A percentile compares a stretch with the other conserved stretches of the same genome.
Conservation (phyloP, 2,113 vertebrate genomes). For the Potamarius usumacintae region DNA sequence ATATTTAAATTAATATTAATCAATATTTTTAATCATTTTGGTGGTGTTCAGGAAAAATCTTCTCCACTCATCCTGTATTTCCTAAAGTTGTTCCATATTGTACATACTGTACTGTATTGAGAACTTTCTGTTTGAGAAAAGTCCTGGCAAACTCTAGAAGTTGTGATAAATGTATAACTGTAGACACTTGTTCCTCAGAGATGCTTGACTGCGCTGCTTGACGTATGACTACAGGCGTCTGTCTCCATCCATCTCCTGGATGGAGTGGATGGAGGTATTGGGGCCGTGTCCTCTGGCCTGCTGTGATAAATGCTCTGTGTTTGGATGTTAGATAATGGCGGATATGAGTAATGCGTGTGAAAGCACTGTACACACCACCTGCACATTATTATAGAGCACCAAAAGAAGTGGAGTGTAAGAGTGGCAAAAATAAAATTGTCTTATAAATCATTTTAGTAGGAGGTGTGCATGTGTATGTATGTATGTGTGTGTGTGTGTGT, state of each 20-base stretch:
- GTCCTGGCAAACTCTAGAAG: conserved; percentile 71
- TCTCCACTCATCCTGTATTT: not conserved
- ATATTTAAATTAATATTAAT: not conserved
- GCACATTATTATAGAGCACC: conserved; percentile 65
- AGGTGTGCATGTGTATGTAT: not conserved
- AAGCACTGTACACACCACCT: conserved; percentile 60
- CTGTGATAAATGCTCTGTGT: conserved; percentile 92
- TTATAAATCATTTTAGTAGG: conserved; percentile 64
- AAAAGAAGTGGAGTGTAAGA: conserved; percentile 44
- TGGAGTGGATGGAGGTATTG: conserved; percentile 91
- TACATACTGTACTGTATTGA: not conserved
- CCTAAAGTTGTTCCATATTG: too few relatives aligned
- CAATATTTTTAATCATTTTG: not conserved
- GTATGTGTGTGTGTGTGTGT: not conserved
- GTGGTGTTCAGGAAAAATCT: not conserved
- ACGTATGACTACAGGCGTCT: conserved; percentile 83
- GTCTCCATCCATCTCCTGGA: conserved; percentile 92
- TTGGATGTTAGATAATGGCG: conserved; percentile 87
- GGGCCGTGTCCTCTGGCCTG: conserved; percentile 85
- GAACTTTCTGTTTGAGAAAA: not conserved
- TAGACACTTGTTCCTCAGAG: conserved; percentile 29
- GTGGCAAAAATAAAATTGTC: conserved; percentile 59
- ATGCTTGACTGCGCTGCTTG: conserved; percentile 75
- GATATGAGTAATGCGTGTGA: conserved; percentile 88
- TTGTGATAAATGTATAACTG: conserved; percentile 67